A percentile compares a stretch with the other conserved stretches of the same genome.
phyloP scores from a whole-genome alignment of 2,113 vertebrate species.

The Orientallactaga bullata region DNA sequence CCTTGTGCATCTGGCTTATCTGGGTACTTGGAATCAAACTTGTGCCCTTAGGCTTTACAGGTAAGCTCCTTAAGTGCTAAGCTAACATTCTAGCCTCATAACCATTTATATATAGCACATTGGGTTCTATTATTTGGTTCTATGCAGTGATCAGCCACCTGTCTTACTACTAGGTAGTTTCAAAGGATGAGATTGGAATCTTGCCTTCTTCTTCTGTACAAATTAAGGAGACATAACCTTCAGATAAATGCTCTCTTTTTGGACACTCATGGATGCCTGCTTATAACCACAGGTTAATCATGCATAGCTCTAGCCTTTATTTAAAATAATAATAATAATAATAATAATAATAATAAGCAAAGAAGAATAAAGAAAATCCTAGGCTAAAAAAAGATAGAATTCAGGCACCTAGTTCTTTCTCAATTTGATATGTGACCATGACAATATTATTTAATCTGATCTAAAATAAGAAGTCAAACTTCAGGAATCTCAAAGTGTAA shows the following conservation, averaged over 20 bases:
- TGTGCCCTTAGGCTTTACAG: too few species aligned
- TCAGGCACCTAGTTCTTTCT: background rate
- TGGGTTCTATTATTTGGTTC: too few species aligned
- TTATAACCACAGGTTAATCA: background rate
- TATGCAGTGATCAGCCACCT: background rate
- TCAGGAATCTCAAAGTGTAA: background rate
- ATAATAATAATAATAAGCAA: background rate
- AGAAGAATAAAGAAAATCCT: background rate
- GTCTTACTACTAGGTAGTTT: background rate
- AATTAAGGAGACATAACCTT: background rate
- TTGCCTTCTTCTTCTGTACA: background rate
- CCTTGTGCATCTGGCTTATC: too few species aligned
- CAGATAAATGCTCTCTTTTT: background rate
- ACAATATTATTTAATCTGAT: background rate
- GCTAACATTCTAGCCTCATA: too few species aligned
- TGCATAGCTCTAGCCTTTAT: background rate
- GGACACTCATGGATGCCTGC: background rate
- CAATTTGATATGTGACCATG: background rate
- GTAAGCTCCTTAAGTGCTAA: too few species aligned
- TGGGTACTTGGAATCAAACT: too few species aligned
- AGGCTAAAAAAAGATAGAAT: conserved; percentile 14
- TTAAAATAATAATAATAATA: background rate
- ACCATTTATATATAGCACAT: too few species aligned
- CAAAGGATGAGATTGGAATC: background rate
- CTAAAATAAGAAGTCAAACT: background rate